Conservation (phyloP, 2,797 vertebrate genomes). For the Myoxocephalus aenaeus region DNA sequence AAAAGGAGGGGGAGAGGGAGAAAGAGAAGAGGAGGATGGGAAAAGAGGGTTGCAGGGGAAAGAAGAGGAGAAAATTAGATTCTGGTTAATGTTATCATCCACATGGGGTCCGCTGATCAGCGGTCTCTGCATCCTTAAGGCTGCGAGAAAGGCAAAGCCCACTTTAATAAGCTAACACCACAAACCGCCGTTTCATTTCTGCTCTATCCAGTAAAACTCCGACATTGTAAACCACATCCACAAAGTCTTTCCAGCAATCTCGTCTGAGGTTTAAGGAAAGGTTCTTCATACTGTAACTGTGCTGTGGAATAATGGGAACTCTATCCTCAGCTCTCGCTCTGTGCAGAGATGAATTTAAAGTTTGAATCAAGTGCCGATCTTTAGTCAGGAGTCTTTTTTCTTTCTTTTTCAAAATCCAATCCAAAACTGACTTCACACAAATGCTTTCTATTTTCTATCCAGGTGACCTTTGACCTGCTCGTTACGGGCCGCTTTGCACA, state of each 20-base stretch:
- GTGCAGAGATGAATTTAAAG: background rate
- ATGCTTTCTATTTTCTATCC: background rate
- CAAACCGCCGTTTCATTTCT: conserved; percentile 42
- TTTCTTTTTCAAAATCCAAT: background rate
- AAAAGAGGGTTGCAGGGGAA: background rate
- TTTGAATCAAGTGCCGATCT: background rate
- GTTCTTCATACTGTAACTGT: conserved; percentile 17
- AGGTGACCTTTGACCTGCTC: conserved; percentile 19
- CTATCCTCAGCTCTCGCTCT: background rate
- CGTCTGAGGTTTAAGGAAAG: conserved; percentile 34
- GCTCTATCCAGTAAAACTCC: conserved; percentile 20
- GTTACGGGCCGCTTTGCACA: background rate
- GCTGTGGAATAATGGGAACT: conserved; percentile 1
- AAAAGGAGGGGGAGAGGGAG: conserved; percentile 4
- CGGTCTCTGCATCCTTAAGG: background rate
- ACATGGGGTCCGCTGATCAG: conserved; percentile 32
- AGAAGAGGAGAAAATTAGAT: conserved; percentile 7
- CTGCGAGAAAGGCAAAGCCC: conserved; percentile 11
- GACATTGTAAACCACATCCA: conserved; percentile 46
- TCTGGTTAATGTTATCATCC: conserved; percentile 31
- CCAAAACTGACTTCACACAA: background rate
- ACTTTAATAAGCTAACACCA: conserved; percentile 20
- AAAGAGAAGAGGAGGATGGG: conserved; percentile 24
- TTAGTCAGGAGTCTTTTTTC: background rate
- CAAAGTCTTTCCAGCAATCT: conserved; percentile 21